Base-by-base conservation (phyloP, 2,113 vertebrate species). In the Chaenogobius annularis region DNA sequence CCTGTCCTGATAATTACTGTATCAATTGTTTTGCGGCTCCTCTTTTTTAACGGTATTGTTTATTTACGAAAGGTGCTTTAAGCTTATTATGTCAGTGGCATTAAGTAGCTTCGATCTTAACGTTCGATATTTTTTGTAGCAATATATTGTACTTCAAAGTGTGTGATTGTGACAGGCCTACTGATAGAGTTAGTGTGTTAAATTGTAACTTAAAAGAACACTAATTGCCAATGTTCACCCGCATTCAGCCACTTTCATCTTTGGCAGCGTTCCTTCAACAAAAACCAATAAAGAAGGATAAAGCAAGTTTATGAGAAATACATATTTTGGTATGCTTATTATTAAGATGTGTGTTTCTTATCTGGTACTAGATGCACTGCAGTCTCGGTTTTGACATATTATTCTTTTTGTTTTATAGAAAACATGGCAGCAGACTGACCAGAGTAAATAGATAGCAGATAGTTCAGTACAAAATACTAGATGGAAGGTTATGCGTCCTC, bases 401-500 rank as follows among this genome's bases (percentile, higher is more conserved):
- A 23, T 23, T 5, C 3, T 56, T 56, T 56, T 56, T 11, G n/a
- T 22, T 20, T 22, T 20, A 13, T 11, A 13, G 55, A 23, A 56
- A 58, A 7, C 10, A 7, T 1, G 1, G 5, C 22, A 0, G 12
- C 13, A 26, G 20, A 52, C 11, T 50, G 5, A 48, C 4, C 14
- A 48, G 9, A 26, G 8, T 17, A 40, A 63, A 63, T 63, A n/a
- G n/a, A n/a, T n/a, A n/a, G 55, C 13, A 58, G 10, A 40, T 20
- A n/a, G 40, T 35, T 35, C 6, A 61, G 43, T 58, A 40, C 3
- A 11, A 40, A 63, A 19, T n/a, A 17, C 7, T 35, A 20, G 35
- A 40, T 10, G 47, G 40, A 31, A 17, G 3, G 9, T 74, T n/a
- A 68, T 83, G 58, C 56, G 71, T 79, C 67, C 71, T 72, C 7